Percentiles rank a stretch among this genome's conserved stretches.
These are phyloP conservation scores for Bombus soroeensis DNA, from an alignment of 1,140 invertebrate species.

Conservation along the genomic window DNA sequence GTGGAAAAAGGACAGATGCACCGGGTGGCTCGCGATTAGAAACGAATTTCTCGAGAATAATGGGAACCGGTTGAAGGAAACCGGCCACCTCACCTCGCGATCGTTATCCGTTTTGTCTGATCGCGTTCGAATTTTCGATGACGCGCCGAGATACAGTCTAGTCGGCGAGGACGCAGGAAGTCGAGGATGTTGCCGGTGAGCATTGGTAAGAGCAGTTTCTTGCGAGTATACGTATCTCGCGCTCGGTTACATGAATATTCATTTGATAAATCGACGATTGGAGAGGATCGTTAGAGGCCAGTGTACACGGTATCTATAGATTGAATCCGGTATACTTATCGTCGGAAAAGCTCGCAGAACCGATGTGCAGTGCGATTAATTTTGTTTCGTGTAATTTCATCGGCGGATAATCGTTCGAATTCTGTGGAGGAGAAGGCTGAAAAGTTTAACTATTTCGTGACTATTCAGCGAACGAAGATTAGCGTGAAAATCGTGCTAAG, in stretches of 20 bases:
- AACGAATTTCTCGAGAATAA: slow-evolving; percentile 69
- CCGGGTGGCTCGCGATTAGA: slow-evolving; percentile 67
- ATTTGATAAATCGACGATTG: slow-evolving; percentile 33
- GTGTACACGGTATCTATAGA: not conserved
- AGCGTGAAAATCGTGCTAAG: not conserved
- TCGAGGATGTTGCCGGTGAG: not conserved
- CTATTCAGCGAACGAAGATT: not conserved
- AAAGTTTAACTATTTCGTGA: not conserved
- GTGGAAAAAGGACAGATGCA: slow-evolving; percentile 75
- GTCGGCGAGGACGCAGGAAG: not conserved
- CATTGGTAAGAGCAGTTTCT: slow-evolving; percentile 14
- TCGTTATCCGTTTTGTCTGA: not conserved
- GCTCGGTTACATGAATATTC: slow-evolving; percentile 40
- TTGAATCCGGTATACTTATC: not conserved
- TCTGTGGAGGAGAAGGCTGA: not conserved
- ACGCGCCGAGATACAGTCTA: not conserved
- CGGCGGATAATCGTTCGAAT: not conserved
- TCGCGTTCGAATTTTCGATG: slow-evolving; percentile 38
- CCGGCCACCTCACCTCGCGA: not conserved
- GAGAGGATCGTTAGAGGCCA: slow-evolving; percentile 14
- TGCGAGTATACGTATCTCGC: not conserved
- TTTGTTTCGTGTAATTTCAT: not conserved
- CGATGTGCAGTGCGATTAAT: not conserved
- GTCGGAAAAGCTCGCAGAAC: not conserved
- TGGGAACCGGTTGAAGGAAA: slow-evolving; percentile 9